Base-by-base conservation (phyloP, 2,797 vertebrate species). In the Helicolenus hilgendorfi region DNA sequence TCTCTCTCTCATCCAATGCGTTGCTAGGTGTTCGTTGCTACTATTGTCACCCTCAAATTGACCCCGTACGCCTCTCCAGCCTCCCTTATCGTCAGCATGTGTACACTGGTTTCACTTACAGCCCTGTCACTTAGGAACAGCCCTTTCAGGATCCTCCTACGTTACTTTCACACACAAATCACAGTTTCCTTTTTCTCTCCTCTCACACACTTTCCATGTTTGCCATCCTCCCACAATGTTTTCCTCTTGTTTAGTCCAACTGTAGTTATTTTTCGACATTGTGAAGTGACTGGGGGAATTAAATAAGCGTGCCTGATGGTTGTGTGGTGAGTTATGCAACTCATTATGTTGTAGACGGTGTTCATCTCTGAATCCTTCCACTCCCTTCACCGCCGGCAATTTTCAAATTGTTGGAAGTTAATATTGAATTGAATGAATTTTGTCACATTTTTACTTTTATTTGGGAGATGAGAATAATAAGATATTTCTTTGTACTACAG, bases 11-110 rank as follows among this genome's bases (percentile, higher is more conserved):
- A 38, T n/a, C 22, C n/a, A 64, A 3, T 49, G 60, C 11, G 45
- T 86, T 91, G 82, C 89, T 85, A 74, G 79, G 90, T 82, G 86
- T 85, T 55, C 56, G 79, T 83, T 72, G 63, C 81, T 71, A 58
- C 70, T 55, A 35, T 11, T 13, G 59, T 81, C 86, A 33, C 75
- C 29, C 49, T 76, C 38, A 59, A 22, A 77, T 73, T 81, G 70
- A 84, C 83, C 77, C 45, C 38, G 55, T n/a, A 64, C 77, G 24
- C 33, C 78, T 59, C 68, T 72, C 18, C 68, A 92, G 84, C 64
- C 71, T 84, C 60, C 29, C 41, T 62, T 87, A 41, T 78, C 76
- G 64, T 83, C 72, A 62, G 27, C 13, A 26, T 72, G 38, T 73
- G 36, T 38, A 31, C 75, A 58, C 75, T 29, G 22, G 14, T 85